A percentile compares a stretch with the other conserved stretches of the same genome.
Evolutionary conservation across 1,140 invertebrate genomes (phyloP).

Genomic region (Gerris buenoi): DNA sequence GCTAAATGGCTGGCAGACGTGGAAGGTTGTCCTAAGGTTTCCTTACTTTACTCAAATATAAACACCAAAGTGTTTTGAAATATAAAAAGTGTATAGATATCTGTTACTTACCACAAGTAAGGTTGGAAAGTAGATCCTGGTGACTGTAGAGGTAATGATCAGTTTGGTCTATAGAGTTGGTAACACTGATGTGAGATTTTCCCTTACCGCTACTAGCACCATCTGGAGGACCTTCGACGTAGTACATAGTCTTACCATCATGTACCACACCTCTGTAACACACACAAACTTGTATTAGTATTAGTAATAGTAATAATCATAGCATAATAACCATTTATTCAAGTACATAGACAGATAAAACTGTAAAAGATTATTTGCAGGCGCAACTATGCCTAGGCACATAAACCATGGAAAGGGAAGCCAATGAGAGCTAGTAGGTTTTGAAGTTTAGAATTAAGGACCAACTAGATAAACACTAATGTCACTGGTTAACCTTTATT

Average conservation of each 20-base stretch:
- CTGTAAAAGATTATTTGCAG: too few relatives aligned
- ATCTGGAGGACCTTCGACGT: slow-evolving; percentile 40
- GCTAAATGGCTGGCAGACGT: too few relatives aligned
- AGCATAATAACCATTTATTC: not conserved
- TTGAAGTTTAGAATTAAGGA: too few relatives aligned
- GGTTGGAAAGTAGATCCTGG: slow-evolving; percentile 45
- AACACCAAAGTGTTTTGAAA: too few relatives aligned
- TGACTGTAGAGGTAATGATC: slow-evolving; percentile 53
- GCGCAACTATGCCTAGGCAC: too few relatives aligned
- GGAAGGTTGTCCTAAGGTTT: too few relatives aligned
- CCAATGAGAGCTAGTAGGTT: too few relatives aligned
- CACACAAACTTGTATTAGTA: not conserved
- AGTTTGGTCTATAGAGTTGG: not conserved
- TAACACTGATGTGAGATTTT: not conserved
- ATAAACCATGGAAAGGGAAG: too few relatives aligned
- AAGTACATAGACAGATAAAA: not conserved
- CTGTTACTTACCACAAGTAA: slow-evolving; percentile 45
- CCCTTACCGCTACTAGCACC: slow-evolving; percentile 15
- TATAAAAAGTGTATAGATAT: slow-evolving; percentile 6
- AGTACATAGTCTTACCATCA: slow-evolving; percentile 59
- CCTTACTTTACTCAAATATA: too few relatives aligned
- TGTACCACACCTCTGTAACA: slow-evolving; percentile 54
- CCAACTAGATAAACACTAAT: too few relatives aligned
- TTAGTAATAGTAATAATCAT: not conserved
- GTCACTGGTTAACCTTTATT: too few relatives aligned